phyloP scores from a whole-genome alignment of 2,113 vertebrate species.

The Galemys pyrenaicus region DNA sequence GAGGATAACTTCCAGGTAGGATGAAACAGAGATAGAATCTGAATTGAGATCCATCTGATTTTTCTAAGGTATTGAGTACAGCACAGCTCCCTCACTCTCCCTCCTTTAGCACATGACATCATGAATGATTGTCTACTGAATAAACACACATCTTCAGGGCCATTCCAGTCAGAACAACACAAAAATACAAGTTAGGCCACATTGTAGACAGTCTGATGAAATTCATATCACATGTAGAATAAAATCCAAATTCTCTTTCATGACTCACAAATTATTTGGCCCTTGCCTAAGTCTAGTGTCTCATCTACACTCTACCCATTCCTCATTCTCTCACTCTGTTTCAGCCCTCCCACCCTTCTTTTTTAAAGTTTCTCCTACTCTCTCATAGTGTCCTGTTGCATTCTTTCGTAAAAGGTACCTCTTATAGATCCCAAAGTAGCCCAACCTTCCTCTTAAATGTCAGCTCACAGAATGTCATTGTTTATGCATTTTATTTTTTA shows the following conservation, averaged over 20 bases:
- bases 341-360: not conserved
- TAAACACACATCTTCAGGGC: not conserved
- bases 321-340: not conserved
- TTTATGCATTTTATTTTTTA: not conserved
- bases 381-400: not conserved
- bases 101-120: not conserved
- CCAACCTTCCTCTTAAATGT: not conserved
- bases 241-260: not conserved
- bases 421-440: not conserved
- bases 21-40: not conserved
- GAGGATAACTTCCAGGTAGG: not conserved
- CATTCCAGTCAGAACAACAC: not conserved
- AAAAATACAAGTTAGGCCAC: not conserved
- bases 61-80: not conserved
- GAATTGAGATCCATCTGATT: not conserved
- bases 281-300: not conserved
- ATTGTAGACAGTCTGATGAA: not conserved
- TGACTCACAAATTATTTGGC: not conserved
- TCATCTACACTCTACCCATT: no score
- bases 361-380: not conserved
- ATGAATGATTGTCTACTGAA: not conserved
- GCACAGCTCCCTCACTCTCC: rapidly evolving
- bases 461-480: not conserved
- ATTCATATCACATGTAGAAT: not conserved
- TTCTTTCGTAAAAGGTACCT: not conserved